Conservation (phyloP, 2,888 invertebrate genomes). For the Piscicola geometra region DNA sequence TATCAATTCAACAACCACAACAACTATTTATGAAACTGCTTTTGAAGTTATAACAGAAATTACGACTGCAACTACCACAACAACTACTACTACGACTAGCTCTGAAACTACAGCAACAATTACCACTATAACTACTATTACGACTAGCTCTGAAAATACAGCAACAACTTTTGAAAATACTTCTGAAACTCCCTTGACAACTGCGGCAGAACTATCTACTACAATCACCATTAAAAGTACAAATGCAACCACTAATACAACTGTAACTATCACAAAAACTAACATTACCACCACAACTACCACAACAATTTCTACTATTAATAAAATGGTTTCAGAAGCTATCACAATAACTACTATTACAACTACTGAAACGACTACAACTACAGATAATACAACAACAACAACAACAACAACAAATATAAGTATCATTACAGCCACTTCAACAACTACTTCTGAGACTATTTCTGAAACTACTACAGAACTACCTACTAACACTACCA, state of each 20-base stretch:
- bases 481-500: background rate
- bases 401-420: too few species aligned
- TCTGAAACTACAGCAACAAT: background rate
- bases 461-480: too few species aligned
- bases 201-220: too few species aligned
- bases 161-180: background rate
- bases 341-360: constrained; percentile 8
- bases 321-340: too few species aligned
- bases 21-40: background rate
- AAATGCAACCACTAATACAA: too few species aligned
- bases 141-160: background rate
- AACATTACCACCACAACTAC: too few species aligned
- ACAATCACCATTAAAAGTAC: too few species aligned
- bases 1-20: background rate
- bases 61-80: background rate
- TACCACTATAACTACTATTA: constrained; percentile 12
- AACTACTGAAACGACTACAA: constrained; percentile 5
- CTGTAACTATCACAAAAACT: too few species aligned
- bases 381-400: background rate
- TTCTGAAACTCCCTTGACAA: too few species aligned
- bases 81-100: background rate
- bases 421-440: too few species aligned
- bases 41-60: background rate
- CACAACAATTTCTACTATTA: too few species aligned
- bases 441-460: too few species aligned